These are phyloP conservation scores for Ethmia dodecea DNA, from an alignment of 2,888 invertebrate species.

Conservation along the genomic window DNA sequence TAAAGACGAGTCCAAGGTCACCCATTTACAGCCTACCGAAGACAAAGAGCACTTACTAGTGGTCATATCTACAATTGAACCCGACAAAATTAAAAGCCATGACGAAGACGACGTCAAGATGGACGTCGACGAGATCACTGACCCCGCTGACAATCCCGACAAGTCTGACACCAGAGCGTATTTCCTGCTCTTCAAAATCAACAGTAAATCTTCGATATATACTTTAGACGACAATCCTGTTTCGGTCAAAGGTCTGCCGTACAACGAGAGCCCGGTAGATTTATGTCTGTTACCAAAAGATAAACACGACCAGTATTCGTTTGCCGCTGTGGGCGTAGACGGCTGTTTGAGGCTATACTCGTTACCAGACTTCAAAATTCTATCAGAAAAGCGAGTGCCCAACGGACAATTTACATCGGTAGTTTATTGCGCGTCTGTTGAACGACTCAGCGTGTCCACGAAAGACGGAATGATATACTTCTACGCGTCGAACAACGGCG, in stretches of 20 bases:
- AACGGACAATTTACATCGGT: slow-evolving; percentile 87
- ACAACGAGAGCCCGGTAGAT: slow-evolving; percentile 82
- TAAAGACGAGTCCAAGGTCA: slow-evolving; percentile 71
- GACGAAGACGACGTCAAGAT: slow-evolving; percentile 64
- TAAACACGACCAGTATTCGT: slow-evolving; percentile 75
- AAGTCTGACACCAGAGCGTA: slow-evolving; percentile 52
- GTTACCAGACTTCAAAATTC: slow-evolving; percentile 81
- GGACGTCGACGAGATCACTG: slow-evolving; percentile 58
- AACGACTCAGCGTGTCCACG: slow-evolving; percentile 90
- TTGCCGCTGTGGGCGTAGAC: slow-evolving; percentile 85
- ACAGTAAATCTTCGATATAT: slow-evolving; percentile 51
- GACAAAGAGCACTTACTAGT: slow-evolving; percentile 83
- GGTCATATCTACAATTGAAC: slow-evolving; percentile 64
- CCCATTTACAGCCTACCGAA: slow-evolving; percentile 82
- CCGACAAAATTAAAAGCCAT: slow-evolving; percentile 43
- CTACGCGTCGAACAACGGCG: slow-evolving; percentile 85
- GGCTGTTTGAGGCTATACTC: slow-evolving; percentile 86
- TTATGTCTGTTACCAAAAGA: slow-evolving; percentile 81
- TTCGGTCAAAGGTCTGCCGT: slow-evolving; percentile 77
- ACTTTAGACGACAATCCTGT: slow-evolving; percentile 79
- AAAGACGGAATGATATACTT: slow-evolving; percentile 89
- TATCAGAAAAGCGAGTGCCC: slow-evolving; percentile 82
- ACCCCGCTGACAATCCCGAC: slow-evolving; percentile 35
- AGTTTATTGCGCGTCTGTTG: slow-evolving; percentile 92
- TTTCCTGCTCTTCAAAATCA: slow-evolving; percentile 58